Conservation (phyloP, 2,113 vertebrate genomes). For the Oenanthe melanoleuca region DNA sequence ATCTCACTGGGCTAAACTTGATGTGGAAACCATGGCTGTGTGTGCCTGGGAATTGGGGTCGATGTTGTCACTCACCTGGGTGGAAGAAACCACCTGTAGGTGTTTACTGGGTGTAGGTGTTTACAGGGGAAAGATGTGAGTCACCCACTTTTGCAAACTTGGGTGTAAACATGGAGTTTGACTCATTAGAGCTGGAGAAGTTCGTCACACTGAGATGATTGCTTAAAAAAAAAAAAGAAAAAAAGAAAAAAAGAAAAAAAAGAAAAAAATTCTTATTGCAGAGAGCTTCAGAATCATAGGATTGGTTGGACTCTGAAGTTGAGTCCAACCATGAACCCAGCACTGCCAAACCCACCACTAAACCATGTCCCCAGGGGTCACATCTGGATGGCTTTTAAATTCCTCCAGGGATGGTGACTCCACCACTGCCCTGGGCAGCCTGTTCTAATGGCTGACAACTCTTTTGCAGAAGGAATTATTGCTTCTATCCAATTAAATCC, state of each 20-base stretch:
- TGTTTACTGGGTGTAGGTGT: not conserved
- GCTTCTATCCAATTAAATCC: not conserved
- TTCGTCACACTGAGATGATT: not conserved
- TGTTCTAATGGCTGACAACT: not conserved
- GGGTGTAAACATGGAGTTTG: not conserved
- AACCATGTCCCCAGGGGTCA: not conserved
- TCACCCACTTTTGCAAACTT: not conserved
- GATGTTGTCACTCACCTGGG: not conserved
- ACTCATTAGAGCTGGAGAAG: not conserved
- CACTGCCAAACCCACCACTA: not conserved
- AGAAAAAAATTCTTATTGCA: not conserved
- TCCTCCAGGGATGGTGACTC: not conserved
- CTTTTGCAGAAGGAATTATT: not conserved
- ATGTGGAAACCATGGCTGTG: not conserved
- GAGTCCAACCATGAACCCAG: not conserved
- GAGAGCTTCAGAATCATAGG: not conserved
- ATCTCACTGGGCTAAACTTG: not conserved
- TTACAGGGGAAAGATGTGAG: not conserved
- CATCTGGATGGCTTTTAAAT: not conserved
- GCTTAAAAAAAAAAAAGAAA: not conserved
- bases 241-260: too few relatives aligned
- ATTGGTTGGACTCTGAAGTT: not conserved
- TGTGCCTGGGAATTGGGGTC: not conserved
- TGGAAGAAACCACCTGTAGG: not conserved
- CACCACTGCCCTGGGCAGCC: not conserved